Evolutionary conservation across 2,113 vertebrate genomes (phyloP), one percentile per base, ranked within the genome.

Genomic region (Serinus canaria): DNA sequence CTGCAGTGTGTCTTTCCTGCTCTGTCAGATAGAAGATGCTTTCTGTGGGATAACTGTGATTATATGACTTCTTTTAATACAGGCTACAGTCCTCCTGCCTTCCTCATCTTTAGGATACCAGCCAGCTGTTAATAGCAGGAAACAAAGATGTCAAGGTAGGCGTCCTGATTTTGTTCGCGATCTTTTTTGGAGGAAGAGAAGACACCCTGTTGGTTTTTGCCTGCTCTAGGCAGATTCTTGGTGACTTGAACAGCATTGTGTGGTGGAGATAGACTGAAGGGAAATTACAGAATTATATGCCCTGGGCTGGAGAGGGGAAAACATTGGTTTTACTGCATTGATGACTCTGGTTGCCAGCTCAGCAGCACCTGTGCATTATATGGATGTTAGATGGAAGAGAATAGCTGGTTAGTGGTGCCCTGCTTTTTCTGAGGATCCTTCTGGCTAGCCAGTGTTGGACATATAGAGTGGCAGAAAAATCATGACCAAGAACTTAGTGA

Each of bases 71-170:
- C 20, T 75, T 14, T 77, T 10, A 27, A 22, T 41, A 27, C 2
- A 24, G 22, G 28, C 33, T 53, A 18, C n/a, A 37, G 13, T 22
- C 35, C n/a, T 70, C 23, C 21, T 72, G 12, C 30, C 16, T 72
- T 67, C 62, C 7, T 27, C 23, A 22, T 70, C 16, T 56, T 83
- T 53, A 77, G 43, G 37, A 66, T 28, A 60, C 24, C 37, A 69
- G 33, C 6, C 49, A 83, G 13, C 33, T 76, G 18, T 39, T 82
- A 79, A 88, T 9, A 41, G 39, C 35, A 75, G 16, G 41, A 64
- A 53, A 59, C 0, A 5, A 79, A 87, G 13, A 24, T 9, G 0
- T 4, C 15, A 52, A 79, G 3, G 30, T 50, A 18, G 4, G 3
- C 10, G 15, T 77, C 39, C 30, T 3, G 3, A 20, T 55, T 88